Evolutionary conservation across 2,113 vertebrate genomes (phyloP), one percentile per base, ranked within the genome.

Genomic region (Willisornis vidua): DNA sequence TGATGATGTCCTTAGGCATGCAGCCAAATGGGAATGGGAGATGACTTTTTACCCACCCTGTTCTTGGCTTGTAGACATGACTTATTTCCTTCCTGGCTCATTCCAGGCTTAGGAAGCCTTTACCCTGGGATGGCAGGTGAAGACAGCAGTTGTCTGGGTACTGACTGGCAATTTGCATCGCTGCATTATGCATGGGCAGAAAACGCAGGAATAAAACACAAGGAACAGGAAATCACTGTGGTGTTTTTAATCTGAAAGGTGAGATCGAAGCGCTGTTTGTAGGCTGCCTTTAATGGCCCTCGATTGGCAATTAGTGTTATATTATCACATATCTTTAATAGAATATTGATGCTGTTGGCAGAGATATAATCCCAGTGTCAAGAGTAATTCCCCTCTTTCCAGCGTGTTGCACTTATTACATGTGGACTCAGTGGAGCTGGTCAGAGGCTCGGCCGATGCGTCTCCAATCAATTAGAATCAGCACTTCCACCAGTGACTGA

Each of bases 281-380:
- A 91, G 94, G 82, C 82, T 85, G 48, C 82, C 90, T 46, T 57
- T 57, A 72, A 94, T 84, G 89, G 95, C 62, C 83, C 83, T 93
- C 93, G 39, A 79, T 87, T 94, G 96, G 96, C 92, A 95, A 97
- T 96, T 94, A 95, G 92, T 59, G 90, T 85, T 94, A 83, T 78
- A 89, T 95, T 95, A 95, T 83, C 94, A 62, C 94, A 74, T 94
- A 94, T 92, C 93, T 96, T 95, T 94, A 97, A 97, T 95, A 95
- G 97, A 96, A 96, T 96, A 97, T 97, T 89, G 91, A 97, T 94
- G 94, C 89, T 55, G 91, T 71, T 95, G 96, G 94, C 93, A 94
- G 94, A 55, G 71, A 95, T 90, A 71, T 70, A 94, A 96, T 94
- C 95, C 97, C 58, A 3, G 91, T 78, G 96, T 97, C 94, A 91